phyloP scores from a whole-genome alignment of 2,888 invertebrate genomes.

The Nezara viridula region DNA sequence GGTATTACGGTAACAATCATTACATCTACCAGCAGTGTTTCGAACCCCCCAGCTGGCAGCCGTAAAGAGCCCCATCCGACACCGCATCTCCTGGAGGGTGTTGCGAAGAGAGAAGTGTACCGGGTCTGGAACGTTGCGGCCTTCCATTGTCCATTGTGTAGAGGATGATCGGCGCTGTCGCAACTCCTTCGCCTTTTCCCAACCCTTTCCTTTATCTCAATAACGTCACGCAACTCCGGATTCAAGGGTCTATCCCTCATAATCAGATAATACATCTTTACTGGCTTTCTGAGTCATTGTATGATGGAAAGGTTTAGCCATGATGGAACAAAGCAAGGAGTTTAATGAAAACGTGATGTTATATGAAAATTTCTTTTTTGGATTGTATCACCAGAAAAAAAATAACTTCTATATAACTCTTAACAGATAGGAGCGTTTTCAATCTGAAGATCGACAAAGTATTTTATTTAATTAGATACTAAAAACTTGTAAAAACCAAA shows the following conservation, averaged over 20 bases:
- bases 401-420: no score
- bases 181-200: conserved; percentile 31
- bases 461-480: no score
- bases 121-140: not conserved
- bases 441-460: no score
- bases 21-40: not conserved
- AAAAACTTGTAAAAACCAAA: no score
- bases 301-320: not conserved
- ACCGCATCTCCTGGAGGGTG: not conserved
- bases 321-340: not conserved
- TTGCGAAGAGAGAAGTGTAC: not conserved
- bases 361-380: no score
- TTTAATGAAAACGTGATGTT: not conserved
- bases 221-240: conserved; percentile 47
- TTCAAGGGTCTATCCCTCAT: conserved; percentile 33
- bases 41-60: not conserved
- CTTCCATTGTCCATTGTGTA: conserved; percentile 57
- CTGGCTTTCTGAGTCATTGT: conserved; percentile 6
- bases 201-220: conserved; percentile 45
- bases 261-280: not conserved
- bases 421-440: no score
- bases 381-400: no score
- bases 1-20: no score
- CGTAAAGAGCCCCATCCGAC: not conserved
- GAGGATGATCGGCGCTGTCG: conserved; percentile 43